These are phyloP conservation scores for Sebastes taczanowskii DNA, from an alignment of 2,797 vertebrate genomes.

Conservation along the genomic window DNA sequence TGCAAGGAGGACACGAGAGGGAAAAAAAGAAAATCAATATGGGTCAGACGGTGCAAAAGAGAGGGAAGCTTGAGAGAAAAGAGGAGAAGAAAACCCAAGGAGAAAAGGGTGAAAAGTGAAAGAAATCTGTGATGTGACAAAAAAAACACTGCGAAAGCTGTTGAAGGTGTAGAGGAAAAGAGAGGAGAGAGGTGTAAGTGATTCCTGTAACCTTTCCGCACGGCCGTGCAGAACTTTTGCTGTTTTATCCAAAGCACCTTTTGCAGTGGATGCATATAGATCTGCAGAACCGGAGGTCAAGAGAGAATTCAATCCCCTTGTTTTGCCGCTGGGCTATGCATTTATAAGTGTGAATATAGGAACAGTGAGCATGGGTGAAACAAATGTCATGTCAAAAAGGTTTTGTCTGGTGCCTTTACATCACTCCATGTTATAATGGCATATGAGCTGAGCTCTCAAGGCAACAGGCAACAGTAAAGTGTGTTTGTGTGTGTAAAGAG, in stretches of 20 bases:
- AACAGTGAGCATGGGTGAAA: background rate
- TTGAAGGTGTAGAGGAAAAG: background rate
- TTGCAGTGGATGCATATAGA: background rate
- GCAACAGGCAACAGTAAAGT: too few species aligned
- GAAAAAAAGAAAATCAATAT: background rate
- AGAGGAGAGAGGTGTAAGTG: background rate
- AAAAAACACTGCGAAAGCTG: background rate
- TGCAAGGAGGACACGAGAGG: background rate
- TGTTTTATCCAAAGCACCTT: slow-evolving; percentile 11
- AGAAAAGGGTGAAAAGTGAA: background rate
- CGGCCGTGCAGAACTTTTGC: slow-evolving; percentile 27
- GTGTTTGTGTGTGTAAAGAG: too few species aligned
- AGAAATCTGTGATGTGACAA: background rate
- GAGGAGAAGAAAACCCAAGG: background rate
- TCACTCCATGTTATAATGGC: too few species aligned
- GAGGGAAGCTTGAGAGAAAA: background rate
- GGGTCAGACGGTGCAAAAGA: background rate
- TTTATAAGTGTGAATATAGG: too few species aligned
- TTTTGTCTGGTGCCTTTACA: too few species aligned
- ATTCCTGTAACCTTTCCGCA: background rate
- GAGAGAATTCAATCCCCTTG: background rate
- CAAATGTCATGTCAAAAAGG: background rate
- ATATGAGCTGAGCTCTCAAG: too few species aligned
- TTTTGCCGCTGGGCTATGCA: too few species aligned
- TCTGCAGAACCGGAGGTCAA: background rate